Base-by-base conservation (phyloP, 2,888 invertebrate genomes). In the Aphodius granarius region DNA sequence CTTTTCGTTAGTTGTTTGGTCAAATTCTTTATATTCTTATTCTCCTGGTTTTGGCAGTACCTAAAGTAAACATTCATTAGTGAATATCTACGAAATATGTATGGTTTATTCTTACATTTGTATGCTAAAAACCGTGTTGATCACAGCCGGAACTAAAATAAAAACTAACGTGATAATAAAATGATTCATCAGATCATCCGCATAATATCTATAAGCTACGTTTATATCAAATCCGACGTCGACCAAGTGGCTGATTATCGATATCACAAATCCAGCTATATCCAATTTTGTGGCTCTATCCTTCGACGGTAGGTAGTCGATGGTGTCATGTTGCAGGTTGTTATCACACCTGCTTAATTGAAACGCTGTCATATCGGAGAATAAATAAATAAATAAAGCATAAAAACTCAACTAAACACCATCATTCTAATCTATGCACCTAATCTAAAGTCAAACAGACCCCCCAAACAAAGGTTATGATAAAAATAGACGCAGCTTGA, bases 81-180 rank as follows among this genome's bases (percentile, higher is more conserved):
- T 19, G 17, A 2, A 65, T 3, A 2, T 64, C 16, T 23, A 72
- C 16, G 5, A 66, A 5, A 17, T 17, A 72, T 21, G 19, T 23
- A 20, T 1, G 13, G n/a, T 66, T 9, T 13, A 17, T 71, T 89
- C 90, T 89, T 86, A 93, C 94, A 95, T 94, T 86, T 92, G 87
- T 79, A 92, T 89, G 72, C 94, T 94, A 73, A 95, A 91, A 13
- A 91, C 90, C 13, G 93, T 94, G 85, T 93, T 94, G 22, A 94
- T 91, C 78, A 94, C 88, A 0, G 94, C 93, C 70, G 95, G 94
- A 80, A 94, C 85, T 70, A 94, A 87, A 79, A 95, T 92, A 83
- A 94, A 93, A 62, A 89, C 89, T 68, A 93, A 84, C 0, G 95
- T 95, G 86, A 92, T 91, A 20, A 89, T 88, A 83, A 94, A 94